Evolutionary conservation across 1,140 invertebrate genomes (phyloP), one percentile per base, ranked within the genome.

Genomic region (Odontomachus brunneus): DNA sequence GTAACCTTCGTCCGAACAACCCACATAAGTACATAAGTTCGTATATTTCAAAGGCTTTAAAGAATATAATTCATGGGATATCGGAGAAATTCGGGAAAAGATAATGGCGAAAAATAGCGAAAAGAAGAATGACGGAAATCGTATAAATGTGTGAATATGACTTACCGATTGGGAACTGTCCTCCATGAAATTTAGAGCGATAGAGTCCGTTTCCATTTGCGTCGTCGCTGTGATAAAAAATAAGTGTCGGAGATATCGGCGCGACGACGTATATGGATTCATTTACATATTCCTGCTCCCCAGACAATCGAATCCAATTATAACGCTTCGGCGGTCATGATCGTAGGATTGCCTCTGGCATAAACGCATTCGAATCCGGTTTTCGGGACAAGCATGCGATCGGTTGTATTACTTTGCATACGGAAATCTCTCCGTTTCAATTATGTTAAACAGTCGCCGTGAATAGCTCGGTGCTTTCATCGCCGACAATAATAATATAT

Each of bases 271-370:
- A 44, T 73, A 82, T 73, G 49, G 48, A 84, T 84, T 84, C 71
- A 89, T 89, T 88, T 89, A 83, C 87, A 89, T 89, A 89, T 75
- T 89, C 67, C 76, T 83, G 82, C 83, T 85, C 76, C 59, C 84
- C 74, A 86, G 84, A 89, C 88, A 87, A 89, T 86, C 87, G 81
- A 83, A 86, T 89, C 81, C 88, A 88, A 88, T 89, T 89, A 88
- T 86, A 67, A 84, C 62, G 83, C 83, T 82, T 84, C 76, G 33
- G 17, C 55, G 66, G 59, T 11, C 48, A 49, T 60, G 76, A 82
- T 84, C 33, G 26, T 44, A 59, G 67, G 63, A 81, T 72, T 84
- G 53, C 33, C 62, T 14, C 72, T 26, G 57, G 17, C 72, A 19
- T 48, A 80, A 84, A 81, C 66, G 62, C 66, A 51, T 80, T 11